Evolutionary conservation across 2,113 vertebrate genomes (phyloP), one percentile per base, ranked within the genome.

Genomic region (Podilymbus podiceps): DNA sequence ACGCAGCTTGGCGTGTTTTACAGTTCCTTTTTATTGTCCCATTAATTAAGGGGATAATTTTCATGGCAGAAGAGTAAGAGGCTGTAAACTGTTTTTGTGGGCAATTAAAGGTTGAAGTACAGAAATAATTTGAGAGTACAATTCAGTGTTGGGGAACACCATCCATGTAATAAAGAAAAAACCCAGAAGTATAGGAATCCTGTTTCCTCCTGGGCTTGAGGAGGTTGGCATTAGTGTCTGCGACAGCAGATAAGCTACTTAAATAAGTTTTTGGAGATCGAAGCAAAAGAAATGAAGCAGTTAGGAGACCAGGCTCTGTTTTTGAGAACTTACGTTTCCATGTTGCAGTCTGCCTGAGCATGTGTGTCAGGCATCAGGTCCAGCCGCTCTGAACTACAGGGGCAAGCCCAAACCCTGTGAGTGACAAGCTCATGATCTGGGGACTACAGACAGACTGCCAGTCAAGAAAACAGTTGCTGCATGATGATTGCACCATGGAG

Each of bases 11-110:
- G 58, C 82, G 63, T 9, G 0, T 47, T 96, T 92, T 87, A 87
- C 76, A 77, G 52, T 69, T 89, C 38, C 56, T 56, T 92, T 96
- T 95, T 91, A 95, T 82, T 78, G 58, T 66, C 69, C 60, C 52
- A 76, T 85, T 93, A 91, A 87, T 95, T 94, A 95, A 95, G 44
- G 47, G 69, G 44, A 84, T 67, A 63, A 85, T 90, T 89, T 93
- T 90, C 50, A 94, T 60, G 47, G 60, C 67, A 91, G 67, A 89
- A 47, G 35, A 84, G 53, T 72, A 80, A 90, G 38, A 91, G 44
- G 62, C 74, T 89, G 30, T 89, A 87, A 96, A 94, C 69, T 82
- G 89, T 17, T 81, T 85, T 78, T 91, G 56, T 79, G 66, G 58
- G 40, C 89, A 85, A 89, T 95, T 92, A 84, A 87, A 91, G 21